phyloP scores from a whole-genome alignment of 2,888 invertebrate genomes.

The Rhabditoides inermis region DNA sequence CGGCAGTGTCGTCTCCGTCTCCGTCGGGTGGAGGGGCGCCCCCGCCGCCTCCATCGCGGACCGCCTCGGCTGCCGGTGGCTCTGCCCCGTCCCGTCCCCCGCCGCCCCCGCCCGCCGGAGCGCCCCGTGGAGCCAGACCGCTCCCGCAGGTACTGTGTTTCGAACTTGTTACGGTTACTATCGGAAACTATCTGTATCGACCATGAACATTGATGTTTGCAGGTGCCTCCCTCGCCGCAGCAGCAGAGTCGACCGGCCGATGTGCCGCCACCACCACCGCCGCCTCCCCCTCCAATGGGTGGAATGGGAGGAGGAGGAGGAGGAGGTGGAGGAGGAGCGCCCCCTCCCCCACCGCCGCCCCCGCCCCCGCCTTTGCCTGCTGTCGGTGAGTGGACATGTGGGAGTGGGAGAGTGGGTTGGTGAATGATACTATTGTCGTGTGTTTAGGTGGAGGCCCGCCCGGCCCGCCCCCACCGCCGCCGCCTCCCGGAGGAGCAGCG shows the following conservation, averaged over 20 bases:
- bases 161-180: background rate
- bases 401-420: no score
- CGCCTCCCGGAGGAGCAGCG: no score
- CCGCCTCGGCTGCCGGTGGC: background rate
- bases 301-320: background rate
- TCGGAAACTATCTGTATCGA: no score
- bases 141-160: background rate
- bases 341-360: no score
- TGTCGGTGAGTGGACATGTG: background rate
- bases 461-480: no score
- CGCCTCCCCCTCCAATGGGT: background rate
- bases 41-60: background rate
- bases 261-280: slow-evolving; percentile 1
- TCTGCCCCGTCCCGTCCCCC: slow-evolving; percentile 4
- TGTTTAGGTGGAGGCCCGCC: no score
- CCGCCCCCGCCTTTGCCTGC: slow-evolving; percentile 1
- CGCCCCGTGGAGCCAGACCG: background rate
- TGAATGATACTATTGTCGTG: no score
- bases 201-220: no score
- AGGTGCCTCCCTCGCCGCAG: background rate
- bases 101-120: slow-evolving; percentile 4
- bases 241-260: background rate
- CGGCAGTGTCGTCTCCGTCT: background rate
- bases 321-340: no score
- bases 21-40: background rate